Conservation (phyloP, 2,888 invertebrate species). For the Patella pellucida region DNA sequence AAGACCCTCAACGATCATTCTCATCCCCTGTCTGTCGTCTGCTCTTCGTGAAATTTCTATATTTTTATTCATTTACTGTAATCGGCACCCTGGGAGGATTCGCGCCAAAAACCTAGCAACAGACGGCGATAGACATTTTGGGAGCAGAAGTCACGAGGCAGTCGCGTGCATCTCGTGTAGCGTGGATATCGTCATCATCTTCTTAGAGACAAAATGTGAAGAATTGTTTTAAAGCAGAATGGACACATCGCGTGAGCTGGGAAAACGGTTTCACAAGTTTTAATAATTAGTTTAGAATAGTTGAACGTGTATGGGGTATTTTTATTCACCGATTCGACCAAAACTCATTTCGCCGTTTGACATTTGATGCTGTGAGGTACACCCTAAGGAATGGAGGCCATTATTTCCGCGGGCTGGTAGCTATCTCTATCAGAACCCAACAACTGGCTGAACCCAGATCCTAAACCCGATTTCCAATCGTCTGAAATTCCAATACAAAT, state of each 20-base stretch:
- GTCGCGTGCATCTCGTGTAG: not conserved
- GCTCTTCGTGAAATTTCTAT: too few species aligned
- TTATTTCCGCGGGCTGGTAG: conserved; percentile 4
- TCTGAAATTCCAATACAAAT: conserved; percentile 6
- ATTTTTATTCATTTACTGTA: too few species aligned
- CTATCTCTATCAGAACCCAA: not conserved
- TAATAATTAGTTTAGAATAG: not conserved
- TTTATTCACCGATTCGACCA: not conserved
- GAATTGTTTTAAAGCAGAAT: conserved; percentile 1
- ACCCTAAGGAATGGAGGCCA: conserved; percentile 9
- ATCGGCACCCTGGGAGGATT: too few species aligned
- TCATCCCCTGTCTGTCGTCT: too few species aligned
- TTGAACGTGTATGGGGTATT: not conserved
- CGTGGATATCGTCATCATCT: not conserved
- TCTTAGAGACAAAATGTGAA: not conserved
- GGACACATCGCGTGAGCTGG: conserved; percentile 10
- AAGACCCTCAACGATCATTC: too few species aligned
- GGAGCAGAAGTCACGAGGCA: conserved; percentile 4
- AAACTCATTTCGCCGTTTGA: conserved; percentile 8
- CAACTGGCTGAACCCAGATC: conserved; percentile 1
- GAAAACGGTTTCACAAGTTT: not conserved
- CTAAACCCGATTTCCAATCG: not conserved
- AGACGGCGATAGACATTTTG: not conserved
- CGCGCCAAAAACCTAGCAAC: too few species aligned
- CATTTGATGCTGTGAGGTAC: not conserved